Evolutionary conservation across 2,888 invertebrate genomes (phyloP), one percentile per base, ranked within the genome.

Genomic region (Gasteruption jaculator): DNA sequence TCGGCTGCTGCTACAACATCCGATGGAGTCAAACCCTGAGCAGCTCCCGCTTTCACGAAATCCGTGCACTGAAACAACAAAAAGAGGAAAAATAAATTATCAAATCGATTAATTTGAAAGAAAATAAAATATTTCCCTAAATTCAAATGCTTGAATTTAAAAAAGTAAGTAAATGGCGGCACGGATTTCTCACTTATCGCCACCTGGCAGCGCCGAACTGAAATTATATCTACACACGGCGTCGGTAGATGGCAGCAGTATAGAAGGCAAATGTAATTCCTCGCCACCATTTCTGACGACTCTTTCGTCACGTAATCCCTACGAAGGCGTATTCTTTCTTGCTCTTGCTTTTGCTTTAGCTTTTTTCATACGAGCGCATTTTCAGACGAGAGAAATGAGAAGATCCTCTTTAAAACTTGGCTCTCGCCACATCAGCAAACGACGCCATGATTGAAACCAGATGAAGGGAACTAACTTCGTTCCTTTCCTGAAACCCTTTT

Each of bases 1-100:
- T 96, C 95, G 1, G 93, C 89, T 38, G 84, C 84, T 55, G 84
- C 82, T 12, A 95, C 87, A 7, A 96, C 94, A 63, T 96, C 95
- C 58, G 89, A 88, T 2, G 95, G 95, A 3, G 92, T 92, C 60
- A 85, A 81, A 39, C 86, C 90, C 46, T 86, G 81, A 46, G 86
- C 80, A 2, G 95, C 95, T 14, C 93, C 92, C 2, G 86, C 86
- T 58, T 86, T 85, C 56, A 84, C 82, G 70, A 93, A 91, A 63
- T 88, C 87, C 66, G 82, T 80, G 66, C 90, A 90, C 85, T 88
- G 77, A 31, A 72, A 75, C 63, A 45, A 42, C 50, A 51, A 53
- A 55, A 54, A n/a, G n/a, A n/a, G n/a, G 29, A 26, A 45, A 39
- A 38, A 18, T 24, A 21, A 11, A 39, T 34, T 19, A 16, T 20